Evolutionary conservation across 2,113 vertebrate species (phyloP), one percentile per base, ranked within the genome.

Genomic region (Toxotes chatareus): DNA sequence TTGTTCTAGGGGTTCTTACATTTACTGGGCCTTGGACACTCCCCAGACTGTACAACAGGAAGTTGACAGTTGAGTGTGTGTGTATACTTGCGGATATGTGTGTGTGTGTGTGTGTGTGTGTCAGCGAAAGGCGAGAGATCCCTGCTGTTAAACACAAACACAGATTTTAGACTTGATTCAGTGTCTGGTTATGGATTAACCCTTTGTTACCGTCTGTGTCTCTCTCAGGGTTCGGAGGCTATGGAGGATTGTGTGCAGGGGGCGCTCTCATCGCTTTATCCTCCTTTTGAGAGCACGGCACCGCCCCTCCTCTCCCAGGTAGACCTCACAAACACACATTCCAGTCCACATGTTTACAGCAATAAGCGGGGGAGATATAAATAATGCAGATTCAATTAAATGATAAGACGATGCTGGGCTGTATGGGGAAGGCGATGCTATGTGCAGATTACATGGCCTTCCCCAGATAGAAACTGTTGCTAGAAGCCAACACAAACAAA

Each of bases 241-340:
- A 97, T 98, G 92, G 97, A 98, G 88, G 97, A 97, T 84, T 98
- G 97, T 67, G 96, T 98, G n/a, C 97, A 98, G 94, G 96, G 96
- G 93, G 96, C 96, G 0, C 95, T 98, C 1, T 96, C 97, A 0
- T 96, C 97, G 19, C 95, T 98, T 36, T 98, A 98, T 59, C 97
- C 97, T 5, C 97, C 97, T 2, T 98, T 98, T 31, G 97, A 97
- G 91, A 97, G 96, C 59, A 98, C 97, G 0, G 97, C 97, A 1
- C 97, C 97, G 0, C 97, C 97, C 2, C 94, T 98, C 47, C 93
- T 98, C 76, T 96, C 96, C 53, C 97, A 98, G 93, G 97, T 96
- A 81, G 34, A 60, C 12, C 19, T 3, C 57, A 21, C 65, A 7
- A 7, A 0, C 56, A 27, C 0, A 3, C 69, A 40, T 55, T 42